Percentiles rank a stretch among this genome's conserved stretches.
phyloP scores from a whole-genome alignment of 2,888 invertebrate species.

The Tachina lurida region DNA sequence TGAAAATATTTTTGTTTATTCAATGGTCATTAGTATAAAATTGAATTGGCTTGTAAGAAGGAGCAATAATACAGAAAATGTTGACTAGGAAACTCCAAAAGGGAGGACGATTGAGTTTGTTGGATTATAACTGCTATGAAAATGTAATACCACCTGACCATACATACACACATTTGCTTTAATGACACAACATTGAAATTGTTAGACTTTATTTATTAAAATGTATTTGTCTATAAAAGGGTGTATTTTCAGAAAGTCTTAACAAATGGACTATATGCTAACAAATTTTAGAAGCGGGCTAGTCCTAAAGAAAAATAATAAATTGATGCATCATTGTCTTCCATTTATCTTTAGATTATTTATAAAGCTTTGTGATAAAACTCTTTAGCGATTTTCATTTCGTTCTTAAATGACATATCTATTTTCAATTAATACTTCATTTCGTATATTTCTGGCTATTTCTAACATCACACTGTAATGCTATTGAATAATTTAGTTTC shows the following conservation, averaged over 20 bases:
- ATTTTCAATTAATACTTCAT: too few species aligned
- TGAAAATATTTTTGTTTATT: constrained; percentile 57
- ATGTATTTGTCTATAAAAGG: constrained; percentile 1
- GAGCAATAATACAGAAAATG: neutral
- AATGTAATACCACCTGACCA: constrained; percentile 34
- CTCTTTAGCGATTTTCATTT: too few species aligned
- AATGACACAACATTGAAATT: constrained; percentile 46
- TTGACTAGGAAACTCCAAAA: neutral
- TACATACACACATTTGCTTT: constrained; percentile 11
- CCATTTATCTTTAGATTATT: too few species aligned
- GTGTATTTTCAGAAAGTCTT: neutral
- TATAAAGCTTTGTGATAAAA: too few species aligned
- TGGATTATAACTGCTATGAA: constrained; percentile 33
- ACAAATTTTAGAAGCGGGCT: neutral
- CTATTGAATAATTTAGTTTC: too few species aligned
- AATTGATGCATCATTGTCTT: too few species aligned
- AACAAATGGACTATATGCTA: neutral
- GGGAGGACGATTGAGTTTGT: neutral
- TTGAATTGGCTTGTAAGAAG: constrained; percentile 16
- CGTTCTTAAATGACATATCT: too few species aligned
- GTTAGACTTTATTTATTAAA: constrained; percentile 36
- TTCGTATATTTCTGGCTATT: too few species aligned
- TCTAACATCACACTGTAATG: too few species aligned
- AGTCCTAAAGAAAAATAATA: too few species aligned
- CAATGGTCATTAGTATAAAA: constrained; percentile 54